Evolutionary conservation across 2,888 invertebrate genomes (phyloP).

Genomic region (Silvanus unidentatus): DNA sequence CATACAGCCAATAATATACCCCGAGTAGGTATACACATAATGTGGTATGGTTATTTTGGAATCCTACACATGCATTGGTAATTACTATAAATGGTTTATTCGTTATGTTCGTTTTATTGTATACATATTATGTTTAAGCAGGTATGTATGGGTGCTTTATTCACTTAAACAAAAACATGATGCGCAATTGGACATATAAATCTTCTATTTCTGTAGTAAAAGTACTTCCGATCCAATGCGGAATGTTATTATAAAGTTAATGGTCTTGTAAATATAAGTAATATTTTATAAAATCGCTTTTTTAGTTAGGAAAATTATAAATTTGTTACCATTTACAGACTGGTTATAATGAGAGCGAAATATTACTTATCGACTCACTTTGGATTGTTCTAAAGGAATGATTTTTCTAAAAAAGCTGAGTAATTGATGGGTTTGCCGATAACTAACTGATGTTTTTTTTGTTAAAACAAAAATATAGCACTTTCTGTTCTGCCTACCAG

Average conservation of each 20-base stretch:
- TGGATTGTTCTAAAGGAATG: no score
- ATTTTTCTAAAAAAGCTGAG: no score
- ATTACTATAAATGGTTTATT: constrained; percentile 42
- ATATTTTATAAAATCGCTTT: constrained; percentile 27
- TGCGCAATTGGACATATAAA: constrained; percentile 39
- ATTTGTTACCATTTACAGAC: constrained; percentile 28
- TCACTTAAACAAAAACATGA: constrained; percentile 29
- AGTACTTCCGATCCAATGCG: constrained; percentile 31
- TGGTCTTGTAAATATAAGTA: constrained; percentile 31
- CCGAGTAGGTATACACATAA: background rate
- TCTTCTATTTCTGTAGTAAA: constrained; percentile 29
- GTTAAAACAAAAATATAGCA: no score
- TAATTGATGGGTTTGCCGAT: no score
- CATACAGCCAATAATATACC: constrained; percentile 5
- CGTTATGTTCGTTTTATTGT: no score
- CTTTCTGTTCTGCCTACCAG: no score
- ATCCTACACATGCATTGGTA: constrained; percentile 45
- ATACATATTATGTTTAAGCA: no score
- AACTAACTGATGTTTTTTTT: no score
- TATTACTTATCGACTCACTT: no score
- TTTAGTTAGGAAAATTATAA: constrained; percentile 24
- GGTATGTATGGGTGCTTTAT: no score
- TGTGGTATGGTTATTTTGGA: constrained; percentile 41
- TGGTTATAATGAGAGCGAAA: constrained; percentile 9
- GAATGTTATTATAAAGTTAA: constrained; percentile 33